A percentile compares a stretch with the other conserved stretches of the same genome.
Conservation (phyloP, 2,797 vertebrate species). For the Poecilia picta region DNA sequence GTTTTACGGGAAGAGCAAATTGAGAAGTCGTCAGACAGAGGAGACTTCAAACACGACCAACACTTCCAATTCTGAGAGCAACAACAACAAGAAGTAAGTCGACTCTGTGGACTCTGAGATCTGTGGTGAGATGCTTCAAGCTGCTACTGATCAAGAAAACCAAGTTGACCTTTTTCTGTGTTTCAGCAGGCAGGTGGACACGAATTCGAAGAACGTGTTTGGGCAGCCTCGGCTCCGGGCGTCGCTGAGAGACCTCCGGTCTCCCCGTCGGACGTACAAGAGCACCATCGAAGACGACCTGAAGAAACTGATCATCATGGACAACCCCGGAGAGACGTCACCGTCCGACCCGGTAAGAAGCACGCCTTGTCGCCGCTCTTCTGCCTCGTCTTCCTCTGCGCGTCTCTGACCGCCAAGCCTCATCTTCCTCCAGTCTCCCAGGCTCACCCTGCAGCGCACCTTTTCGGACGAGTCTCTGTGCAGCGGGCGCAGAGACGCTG, state of each 20-base stretch:
- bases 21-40: slow-evolving; percentile 78
- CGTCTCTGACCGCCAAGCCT: slow-evolving; percentile 14
- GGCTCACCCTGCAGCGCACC: slow-evolving; percentile 88
- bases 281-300: slow-evolving; percentile 93
- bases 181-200: slow-evolving; percentile 86
- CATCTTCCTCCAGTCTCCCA: slow-evolving; percentile 78
- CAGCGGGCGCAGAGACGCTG: slow-evolving; percentile 87
- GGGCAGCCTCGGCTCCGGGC: slow-evolving; percentile 91
- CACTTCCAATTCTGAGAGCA: slow-evolving; percentile 67
- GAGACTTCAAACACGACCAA: slow-evolving; percentile 69
- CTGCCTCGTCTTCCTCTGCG: background rate
- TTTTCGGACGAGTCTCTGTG: slow-evolving; percentile 93
- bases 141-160: background rate
- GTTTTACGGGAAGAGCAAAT: slow-evolving; percentile 85
- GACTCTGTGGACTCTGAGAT: background rate
- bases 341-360: slow-evolving; percentile 80
- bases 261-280: slow-evolving; percentile 89
- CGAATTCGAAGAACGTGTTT: slow-evolving; percentile 90
- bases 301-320: slow-evolving; percentile 95
- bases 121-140: background rate
- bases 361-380: background rate
- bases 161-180: background rate
- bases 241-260: slow-evolving; percentile 91
- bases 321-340: slow-evolving; percentile 78
- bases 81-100: slow-evolving; percentile 76